Base-by-base conservation (phyloP, 2,888 invertebrate species). In the Clivina fossor region DNA sequence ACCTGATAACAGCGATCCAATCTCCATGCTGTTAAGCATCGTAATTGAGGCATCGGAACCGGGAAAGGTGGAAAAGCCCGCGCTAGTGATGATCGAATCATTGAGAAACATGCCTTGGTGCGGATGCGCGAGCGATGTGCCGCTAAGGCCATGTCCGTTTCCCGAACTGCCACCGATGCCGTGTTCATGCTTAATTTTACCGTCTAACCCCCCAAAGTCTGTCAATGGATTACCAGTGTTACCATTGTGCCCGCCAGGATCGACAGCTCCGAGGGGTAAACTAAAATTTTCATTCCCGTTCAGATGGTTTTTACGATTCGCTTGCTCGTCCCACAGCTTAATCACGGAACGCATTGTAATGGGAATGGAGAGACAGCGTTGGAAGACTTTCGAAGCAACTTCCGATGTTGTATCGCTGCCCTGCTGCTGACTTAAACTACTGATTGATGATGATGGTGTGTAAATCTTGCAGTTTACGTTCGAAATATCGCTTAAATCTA, bases 361-460 rank as follows among this genome's bases (percentile, higher is more conserved):
- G 1, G 96, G 95, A 71, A 96, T 91, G n/a, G 94, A 95, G 66
- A 93, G 83, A 65, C 88, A 91, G 68, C 88, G 86, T 72, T 94
- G 93, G 60, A 94, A 80, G 43, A 94, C 85, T 71, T 80, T 82
- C 1, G 82, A 78, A n/a, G 78, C 77, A 33, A 80, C 67, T 54
- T 82, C 81, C 0, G 80, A 76, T 0, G 77, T 76, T 22, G 74
- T 69, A 56, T 79, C 79, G 2, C 73, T 69, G 26, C 71, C 71
- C 8, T 24, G 65, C 66, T 60, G 67, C 63, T 57, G 68, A 1
- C 66, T 61, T 46, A 66, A 69, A 3, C 64, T 58, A 3, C 70
- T 68, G n/a, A n/a, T n/a, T 0, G 70, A 68, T 60, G 68, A 76
- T 65, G 64, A 79, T 3, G 84, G 79, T 19, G 85, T 83, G 69